Evolutionary conservation across 2,113 vertebrate genomes (phyloP).

Genomic region (Paedocypris sp.): DNA sequence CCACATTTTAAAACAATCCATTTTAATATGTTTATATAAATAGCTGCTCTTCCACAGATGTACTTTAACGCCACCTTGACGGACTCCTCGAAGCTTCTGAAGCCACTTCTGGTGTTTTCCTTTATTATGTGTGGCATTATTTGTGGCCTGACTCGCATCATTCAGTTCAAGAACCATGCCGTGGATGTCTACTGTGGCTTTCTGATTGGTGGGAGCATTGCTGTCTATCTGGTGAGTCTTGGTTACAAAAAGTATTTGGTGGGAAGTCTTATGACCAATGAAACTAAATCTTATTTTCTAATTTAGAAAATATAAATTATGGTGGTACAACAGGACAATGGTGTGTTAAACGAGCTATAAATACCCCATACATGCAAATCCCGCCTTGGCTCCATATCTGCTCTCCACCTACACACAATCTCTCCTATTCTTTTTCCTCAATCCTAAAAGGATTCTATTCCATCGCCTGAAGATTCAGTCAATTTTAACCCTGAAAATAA

Average conservation of each 20-base stretch:
- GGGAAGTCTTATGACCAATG: too few relatives aligned
- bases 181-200: constrained; percentile 97
- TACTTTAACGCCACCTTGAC: constrained; percentile 96
- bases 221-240: constrained; percentile 82
- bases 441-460: constrained; percentile 10
- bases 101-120: constrained; percentile 91
- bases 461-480: not conserved
- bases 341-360: constrained; percentile 27
- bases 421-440: not conserved
- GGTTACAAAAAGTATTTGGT: not conserved
- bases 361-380: constrained; percentile 28
- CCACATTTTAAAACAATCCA: not conserved
- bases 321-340: constrained; percentile 12
- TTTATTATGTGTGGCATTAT: constrained; percentile 94
- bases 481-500: not conserved
- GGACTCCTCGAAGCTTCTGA: constrained; percentile 92
- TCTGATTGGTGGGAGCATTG: constrained; percentile 86
- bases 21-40: too few relatives aligned
- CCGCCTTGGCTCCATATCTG: constrained; percentile 11
- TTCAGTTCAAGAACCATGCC: constrained; percentile 96
- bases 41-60: constrained; percentile 70
- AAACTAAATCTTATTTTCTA: too few relatives aligned
- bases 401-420: constrained; percentile 18
- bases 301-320: too few relatives aligned
- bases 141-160: constrained; percentile 90